Conservation (phyloP, 2,888 invertebrate genomes). For the Ochropleura plecta region DNA sequence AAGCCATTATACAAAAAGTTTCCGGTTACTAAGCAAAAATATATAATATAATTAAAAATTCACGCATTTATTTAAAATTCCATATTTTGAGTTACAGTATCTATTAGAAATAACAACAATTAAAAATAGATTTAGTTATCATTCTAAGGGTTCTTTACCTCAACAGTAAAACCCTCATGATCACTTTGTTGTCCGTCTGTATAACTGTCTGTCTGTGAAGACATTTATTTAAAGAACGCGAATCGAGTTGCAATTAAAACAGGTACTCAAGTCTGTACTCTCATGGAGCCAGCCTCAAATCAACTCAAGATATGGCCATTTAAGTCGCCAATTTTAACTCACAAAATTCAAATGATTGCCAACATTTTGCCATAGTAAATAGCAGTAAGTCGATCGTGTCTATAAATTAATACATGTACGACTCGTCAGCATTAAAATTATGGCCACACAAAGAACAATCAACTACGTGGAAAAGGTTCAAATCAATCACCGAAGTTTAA, state of each 20-base stretch:
- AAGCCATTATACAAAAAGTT: neutral
- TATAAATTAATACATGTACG: neutral
- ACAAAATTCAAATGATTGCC: neutral
- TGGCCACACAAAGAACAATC: neutral
- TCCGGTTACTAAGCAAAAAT: neutral
- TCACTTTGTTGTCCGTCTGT: too few species aligned
- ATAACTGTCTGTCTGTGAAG: too few species aligned
- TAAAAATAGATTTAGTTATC: neutral
- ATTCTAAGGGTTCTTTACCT: too few species aligned
- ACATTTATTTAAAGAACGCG: too few species aligned
- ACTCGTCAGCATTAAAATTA: neutral
- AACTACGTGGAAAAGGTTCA: conserved; percentile 1
- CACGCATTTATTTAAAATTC: too few species aligned
- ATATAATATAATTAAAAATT: neutral
- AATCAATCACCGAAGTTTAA: conserved; percentile 19
- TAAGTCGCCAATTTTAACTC: neutral
- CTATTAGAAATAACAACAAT: neutral
- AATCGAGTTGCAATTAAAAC: too few species aligned
- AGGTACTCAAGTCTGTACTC: too few species aligned
- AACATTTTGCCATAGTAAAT: neutral
- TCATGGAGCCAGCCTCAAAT: too few species aligned
- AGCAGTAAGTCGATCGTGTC: neutral
- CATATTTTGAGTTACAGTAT: too few species aligned
- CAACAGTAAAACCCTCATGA: too few species aligned
- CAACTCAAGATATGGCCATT: too few species aligned